Percentiles rank a stretch among this genome's conserved stretches.
Conservation (phyloP, 1,140 invertebrate genomes). For the Ips nitidus region DNA sequence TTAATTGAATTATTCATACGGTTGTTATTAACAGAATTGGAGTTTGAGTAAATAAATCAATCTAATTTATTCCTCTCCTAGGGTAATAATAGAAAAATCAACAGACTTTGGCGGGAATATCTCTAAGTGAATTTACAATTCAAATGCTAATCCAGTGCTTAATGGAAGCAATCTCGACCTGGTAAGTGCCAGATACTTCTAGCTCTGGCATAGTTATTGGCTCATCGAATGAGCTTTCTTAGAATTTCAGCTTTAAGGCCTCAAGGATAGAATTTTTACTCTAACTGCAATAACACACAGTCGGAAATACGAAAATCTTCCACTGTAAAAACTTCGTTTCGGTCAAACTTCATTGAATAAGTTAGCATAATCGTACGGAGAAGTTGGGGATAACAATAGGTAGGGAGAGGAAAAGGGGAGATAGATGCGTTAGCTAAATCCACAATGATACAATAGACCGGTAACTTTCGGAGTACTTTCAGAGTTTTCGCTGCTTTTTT, state of each 20-base stretch:
- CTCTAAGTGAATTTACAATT: conserved; percentile 8
- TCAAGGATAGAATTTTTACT: too few species aligned
- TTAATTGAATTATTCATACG: too few species aligned
- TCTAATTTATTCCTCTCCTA: too few species aligned
- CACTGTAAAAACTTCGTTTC: not conserved
- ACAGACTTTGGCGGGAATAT: too few species aligned
- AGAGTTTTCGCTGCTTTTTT: not conserved
- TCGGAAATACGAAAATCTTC: too few species aligned
- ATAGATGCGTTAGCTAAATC: conserved; percentile 4
- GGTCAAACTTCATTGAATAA: conserved; percentile 3
- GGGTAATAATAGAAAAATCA: too few species aligned
- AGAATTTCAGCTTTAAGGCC: too few species aligned
- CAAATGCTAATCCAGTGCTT: conserved; percentile 7
- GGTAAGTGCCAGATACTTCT: not conserved
- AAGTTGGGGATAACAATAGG: not conserved
- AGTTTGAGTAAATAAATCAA: too few species aligned
- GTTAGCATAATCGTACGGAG: conserved; percentile 1
- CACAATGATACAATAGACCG: conserved; percentile 4
- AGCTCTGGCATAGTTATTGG: not conserved
- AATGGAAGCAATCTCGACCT: conserved; percentile 15
- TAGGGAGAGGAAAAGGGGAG: not conserved
- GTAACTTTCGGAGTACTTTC: not conserved
- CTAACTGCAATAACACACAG: too few species aligned
- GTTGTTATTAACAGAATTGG: too few species aligned
- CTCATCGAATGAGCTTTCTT: too few species aligned